Base-by-base conservation (phyloP, 2,113 vertebrate species). In the Prolemur simus region DNA sequence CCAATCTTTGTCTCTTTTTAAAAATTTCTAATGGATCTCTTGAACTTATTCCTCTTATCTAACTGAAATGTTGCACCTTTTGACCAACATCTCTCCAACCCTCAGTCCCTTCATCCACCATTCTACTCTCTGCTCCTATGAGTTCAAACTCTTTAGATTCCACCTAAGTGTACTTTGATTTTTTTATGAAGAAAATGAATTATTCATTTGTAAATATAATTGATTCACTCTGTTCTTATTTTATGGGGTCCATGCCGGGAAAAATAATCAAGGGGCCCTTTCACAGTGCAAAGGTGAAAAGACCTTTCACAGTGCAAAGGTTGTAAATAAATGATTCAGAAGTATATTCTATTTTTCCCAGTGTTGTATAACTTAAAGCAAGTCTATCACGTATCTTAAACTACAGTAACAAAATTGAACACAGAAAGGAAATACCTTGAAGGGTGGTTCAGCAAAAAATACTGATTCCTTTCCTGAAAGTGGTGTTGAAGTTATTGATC, bases 401-500 rank as follows among this genome's bases (percentile, higher is more conserved):
- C 66, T 74, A 81, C 37, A 95, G 32, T n/a, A 93, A 92, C 3
- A 80, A 93, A 94, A 58, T 6, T 29, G 32, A 94, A 93, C 45
- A 81, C 2, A 34, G 49, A 95, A 87, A 85, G 32, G 9, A 74
- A 92, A 64, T 98, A 98, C 98, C 98, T 99, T 98, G 98, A 99
- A 99, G 91, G 98, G 91, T 25, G 98, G 98, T 73, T 99, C 98
- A 68, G 98, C 85, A 97, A 99, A 99, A 96, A 99, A 99, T 54
- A 98, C 69, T 6, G 98, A 97, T 68, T 98, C 98, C 98, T 99
- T 99, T 98, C 98, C 98, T 14, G 99, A 98, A 91, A 99, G 94
- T 56, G 99, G 98, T 66, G 99, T 99, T 87, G 99, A 98, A 95
- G 98, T 98, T 97, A 99, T 98, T 88, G 99, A 99, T 90, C 96